Percentiles rank a stretch among this genome's conserved stretches.
phyloP scores from a whole-genome alignment of 2,888 invertebrate genomes.

The Oxystoma pomonae region DNA sequence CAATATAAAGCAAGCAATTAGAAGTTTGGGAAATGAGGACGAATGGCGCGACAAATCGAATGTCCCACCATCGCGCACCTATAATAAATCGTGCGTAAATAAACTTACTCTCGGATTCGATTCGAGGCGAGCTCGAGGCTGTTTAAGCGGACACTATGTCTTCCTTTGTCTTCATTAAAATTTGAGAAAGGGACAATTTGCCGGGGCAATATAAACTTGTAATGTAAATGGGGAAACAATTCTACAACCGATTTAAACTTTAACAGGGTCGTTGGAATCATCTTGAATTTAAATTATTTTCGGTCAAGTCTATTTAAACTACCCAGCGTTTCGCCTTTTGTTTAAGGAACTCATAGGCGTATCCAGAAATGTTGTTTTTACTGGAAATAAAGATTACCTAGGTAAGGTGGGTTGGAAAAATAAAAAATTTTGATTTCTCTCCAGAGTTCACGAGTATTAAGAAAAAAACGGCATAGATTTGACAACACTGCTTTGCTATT shows the following conservation, averaged over 20 bases:
- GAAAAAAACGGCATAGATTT: too few relatives aligned
- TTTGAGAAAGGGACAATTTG: background rate
- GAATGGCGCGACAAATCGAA: too few relatives aligned
- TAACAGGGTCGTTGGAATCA: background rate
- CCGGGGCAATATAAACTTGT: background rate
- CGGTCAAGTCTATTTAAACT: background rate
- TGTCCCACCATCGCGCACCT: background rate
- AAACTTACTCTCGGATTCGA: background rate
- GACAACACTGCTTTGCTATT: too few relatives aligned
- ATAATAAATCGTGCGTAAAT: background rate
- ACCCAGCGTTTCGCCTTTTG: too few relatives aligned
- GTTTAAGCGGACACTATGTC: slow-evolving; percentile 2
- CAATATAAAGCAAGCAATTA: too few relatives aligned
- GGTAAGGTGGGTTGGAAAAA: too few relatives aligned
- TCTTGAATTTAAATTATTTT: background rate
- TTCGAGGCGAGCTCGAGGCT: background rate
- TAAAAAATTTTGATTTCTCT: too few relatives aligned
- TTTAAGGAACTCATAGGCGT: too few relatives aligned
- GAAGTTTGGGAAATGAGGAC: too few relatives aligned
- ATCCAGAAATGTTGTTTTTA: too few relatives aligned
- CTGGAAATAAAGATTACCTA: too few relatives aligned
- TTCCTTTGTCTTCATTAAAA: slow-evolving; percentile 1
- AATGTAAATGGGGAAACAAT: background rate
- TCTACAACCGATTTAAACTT: background rate
- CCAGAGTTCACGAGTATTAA: too few relatives aligned